Base-by-base conservation (phyloP, 2,888 invertebrate genomes). In the Xestoiulus laeticollis region DNA sequence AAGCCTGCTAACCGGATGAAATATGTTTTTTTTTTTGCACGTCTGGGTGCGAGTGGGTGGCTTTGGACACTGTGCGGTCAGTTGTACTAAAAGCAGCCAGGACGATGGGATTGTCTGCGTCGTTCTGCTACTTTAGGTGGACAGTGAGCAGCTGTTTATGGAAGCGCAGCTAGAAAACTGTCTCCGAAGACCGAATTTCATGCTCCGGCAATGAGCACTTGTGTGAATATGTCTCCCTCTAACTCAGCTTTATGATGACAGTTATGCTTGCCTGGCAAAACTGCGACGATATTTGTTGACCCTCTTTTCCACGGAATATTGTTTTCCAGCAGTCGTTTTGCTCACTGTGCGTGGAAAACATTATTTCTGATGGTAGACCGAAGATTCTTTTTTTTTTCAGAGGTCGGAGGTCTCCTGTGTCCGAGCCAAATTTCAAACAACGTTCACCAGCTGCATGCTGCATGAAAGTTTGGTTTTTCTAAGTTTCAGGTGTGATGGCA, bases 151-250 rank as follows among this genome's bases (percentile, higher is more conserved):
- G 78, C 78, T 78, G 78, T 78, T 78, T 78, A 78, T 78, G 78
- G 78, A 78, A 78, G 78, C 12, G 78, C 78, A 78, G 78, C 78
- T 78, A 78, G 78, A 32, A 78, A 78, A 78, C 78, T 78, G 78
- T 78, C 78, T 78, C 78, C 78, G 30, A 30, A 30, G 78, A 78
- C 78, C 78, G 78, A 78, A 32, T 78, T 78, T 78, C 78, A 78
- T 78, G 78, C 30, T 78, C 78, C 78, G 16, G 78, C 78, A 78
- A 78, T 78, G 85, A 43, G 85, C 38, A 85, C 85, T 85, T 85
- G 85, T 85, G 85, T 85, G 85, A 85, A 85, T 85, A 44, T 85
- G 85, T 85, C 85, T 85, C 43, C 44, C 85, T 85, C 85, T 85
- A 85, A 85, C 44, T 85, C 85, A 85, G 26, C 85, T 85, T 85